These are phyloP conservation scores for Bombus breviceps DNA, from an alignment of 1,140 invertebrate species.

Conservation along the genomic window DNA sequence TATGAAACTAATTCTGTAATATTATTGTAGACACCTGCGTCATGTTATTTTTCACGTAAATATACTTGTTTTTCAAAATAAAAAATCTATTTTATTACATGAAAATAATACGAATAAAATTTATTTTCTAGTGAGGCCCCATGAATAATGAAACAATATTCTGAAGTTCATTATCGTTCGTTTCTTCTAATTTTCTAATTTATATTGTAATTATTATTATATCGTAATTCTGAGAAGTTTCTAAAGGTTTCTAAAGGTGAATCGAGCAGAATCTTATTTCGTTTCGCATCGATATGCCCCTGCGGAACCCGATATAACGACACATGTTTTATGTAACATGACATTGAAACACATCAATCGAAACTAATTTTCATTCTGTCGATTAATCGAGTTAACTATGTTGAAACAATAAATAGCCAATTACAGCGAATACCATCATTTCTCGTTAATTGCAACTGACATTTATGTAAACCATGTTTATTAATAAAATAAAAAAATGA, in stretches of 20 bases:
- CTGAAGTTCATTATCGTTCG: background rate
- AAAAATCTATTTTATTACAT: constrained; percentile 17
- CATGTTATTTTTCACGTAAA: background rate
- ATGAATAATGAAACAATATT: background rate
- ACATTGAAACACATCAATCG: background rate
- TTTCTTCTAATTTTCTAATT: background rate
- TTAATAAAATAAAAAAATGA: background rate
- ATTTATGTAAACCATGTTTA: background rate
- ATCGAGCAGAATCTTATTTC: background rate
- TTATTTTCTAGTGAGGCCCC: background rate
- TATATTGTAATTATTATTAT: background rate
- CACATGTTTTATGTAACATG: constrained; percentile 10
- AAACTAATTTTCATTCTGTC: background rate
- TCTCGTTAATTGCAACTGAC: background rate
- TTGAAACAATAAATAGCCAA: background rate
- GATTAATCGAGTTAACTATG: background rate
- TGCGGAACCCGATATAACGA: background rate
- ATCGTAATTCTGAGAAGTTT: too few species aligned
- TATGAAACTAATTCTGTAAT: background rate
- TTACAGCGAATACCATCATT: background rate
- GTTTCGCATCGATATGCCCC: background rate
- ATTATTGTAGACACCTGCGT: background rate
- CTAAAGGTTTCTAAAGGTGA: background rate
- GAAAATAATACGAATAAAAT: background rate
- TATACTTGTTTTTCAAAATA: background rate